These are phyloP conservation scores for Myotis brandtii DNA, from an alignment of 2,113 vertebrate species.

Conservation along the genomic window DNA sequence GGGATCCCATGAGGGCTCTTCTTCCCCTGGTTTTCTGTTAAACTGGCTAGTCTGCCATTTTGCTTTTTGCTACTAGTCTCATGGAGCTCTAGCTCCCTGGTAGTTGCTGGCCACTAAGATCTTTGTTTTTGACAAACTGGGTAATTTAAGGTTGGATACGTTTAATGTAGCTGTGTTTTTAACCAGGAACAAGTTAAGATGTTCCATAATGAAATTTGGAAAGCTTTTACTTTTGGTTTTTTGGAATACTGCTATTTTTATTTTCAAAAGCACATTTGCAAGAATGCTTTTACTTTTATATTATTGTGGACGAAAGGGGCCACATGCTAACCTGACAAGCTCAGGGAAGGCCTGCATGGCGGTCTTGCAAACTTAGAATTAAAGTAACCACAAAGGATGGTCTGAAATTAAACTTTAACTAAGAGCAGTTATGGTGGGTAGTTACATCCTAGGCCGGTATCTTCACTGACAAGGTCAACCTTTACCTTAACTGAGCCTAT, in stretches of 20 bases:
- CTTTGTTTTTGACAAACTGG: not conserved
- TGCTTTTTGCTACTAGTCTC: not conserved
- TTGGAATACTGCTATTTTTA: not conserved
- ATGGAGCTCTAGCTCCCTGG: not conserved
- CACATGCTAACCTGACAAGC: too few species aligned
- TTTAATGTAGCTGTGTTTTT: not conserved
- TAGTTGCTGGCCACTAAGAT: not conserved
- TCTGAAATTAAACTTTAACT: too few species aligned
- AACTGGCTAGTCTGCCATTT: not conserved
- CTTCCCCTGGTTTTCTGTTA: not conserved
- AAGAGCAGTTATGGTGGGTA: too few species aligned
- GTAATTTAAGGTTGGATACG: not conserved
- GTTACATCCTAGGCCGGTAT: too few species aligned
- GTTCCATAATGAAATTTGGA: not conserved
- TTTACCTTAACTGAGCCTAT: too few species aligned
- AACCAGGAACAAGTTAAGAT: not conserved
- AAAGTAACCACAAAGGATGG: too few species aligned
- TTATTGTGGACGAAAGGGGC: too few species aligned
- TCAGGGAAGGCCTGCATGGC: too few species aligned
- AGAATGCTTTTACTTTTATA: constrained; percentile 1
- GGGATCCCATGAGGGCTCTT: not conserved
- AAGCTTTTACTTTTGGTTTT: not conserved
- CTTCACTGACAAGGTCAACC: too few species aligned
- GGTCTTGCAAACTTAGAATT: too few species aligned
- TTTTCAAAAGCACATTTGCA: not conserved